Evolutionary conservation across 2,797 vertebrate genomes (phyloP), one percentile per base, ranked within the genome.

Genomic region (Epinephelus malabaricus): DNA sequence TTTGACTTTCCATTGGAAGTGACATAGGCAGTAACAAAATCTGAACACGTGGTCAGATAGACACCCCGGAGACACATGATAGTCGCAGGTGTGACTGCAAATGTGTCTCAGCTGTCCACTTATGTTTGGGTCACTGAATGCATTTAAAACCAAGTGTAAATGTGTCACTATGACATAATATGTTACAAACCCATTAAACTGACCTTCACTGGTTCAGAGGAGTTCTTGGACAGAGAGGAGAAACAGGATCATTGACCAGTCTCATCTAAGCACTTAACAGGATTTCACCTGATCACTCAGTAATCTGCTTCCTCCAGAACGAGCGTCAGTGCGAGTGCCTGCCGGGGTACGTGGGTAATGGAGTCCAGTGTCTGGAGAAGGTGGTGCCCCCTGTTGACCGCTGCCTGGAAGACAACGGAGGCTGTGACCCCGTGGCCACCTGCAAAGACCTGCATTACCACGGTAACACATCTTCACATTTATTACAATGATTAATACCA

Each of bases 391-490:
- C 97, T 1, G 91, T 92, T 0, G 96, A 99, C 80, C 97, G 97
- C 55, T 99, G 98, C 85, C 91, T 98, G 79, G 93, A 95, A 2
- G 79, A 91, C 43, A 98, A 98, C 0, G 96, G 97, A 9, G 96
- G 89, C 56, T 99, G 98, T 56, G 94, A 97, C 2, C 69, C 85
- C 0, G 92, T 96, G 0, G 98, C 98, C 0, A 10, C 61, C 71
- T 99, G 98, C 94, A 95, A 93, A 0, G 97, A 99, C 92, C 94
- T 98, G 45, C 98, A 99, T 91, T 99, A 96, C 66, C 88, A 90
- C 11, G 74, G 92, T 93, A 89, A 88, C 55, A 12, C 43, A 27
- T 13, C 51, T 53, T 0, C 3, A 46, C 12, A 21, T 51, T 9
- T 4, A 34, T 62, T 17, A 45, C 8, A 5, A 5, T 25, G 7